phyloP scores from a whole-genome alignment of 2,888 invertebrate species.

The Drosophila emarginata region DNA sequence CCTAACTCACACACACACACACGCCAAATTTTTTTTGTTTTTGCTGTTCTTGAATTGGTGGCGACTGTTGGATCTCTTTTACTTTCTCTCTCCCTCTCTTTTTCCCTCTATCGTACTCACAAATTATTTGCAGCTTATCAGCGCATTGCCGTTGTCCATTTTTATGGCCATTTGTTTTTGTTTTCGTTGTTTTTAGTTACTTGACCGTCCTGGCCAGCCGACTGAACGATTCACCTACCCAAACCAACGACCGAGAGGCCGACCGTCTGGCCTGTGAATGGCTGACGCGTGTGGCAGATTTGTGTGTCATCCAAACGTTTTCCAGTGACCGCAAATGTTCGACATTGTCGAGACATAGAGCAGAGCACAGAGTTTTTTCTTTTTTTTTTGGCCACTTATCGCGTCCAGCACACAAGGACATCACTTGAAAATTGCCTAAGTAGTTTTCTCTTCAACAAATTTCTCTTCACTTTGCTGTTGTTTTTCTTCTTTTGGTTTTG shows the following conservation, averaged over 20 bases:
- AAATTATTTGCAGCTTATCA: constrained; percentile 79
- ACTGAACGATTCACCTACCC: constrained; percentile 1
- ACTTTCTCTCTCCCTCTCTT: not conserved
- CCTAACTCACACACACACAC: constrained; percentile 36
- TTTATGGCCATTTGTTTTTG: constrained; percentile 74
- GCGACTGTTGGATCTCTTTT: constrained; percentile 44
- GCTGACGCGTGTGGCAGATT: constrained; percentile 52
- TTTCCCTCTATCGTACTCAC: constrained; percentile 45
- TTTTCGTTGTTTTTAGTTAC: constrained; percentile 72
- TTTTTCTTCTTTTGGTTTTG: constrained; percentile 15
- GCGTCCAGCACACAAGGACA: constrained; percentile 61
- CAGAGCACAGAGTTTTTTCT: too few relatives aligned
- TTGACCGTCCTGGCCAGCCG: constrained; percentile 24
- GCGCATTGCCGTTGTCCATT: constrained; percentile 76
- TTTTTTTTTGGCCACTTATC: constrained; percentile 57
- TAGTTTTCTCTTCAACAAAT: constrained; percentile 53
- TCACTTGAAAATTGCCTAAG: constrained; percentile 79
- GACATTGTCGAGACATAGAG: constrained; percentile 25
- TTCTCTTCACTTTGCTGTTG: constrained; percentile 16
- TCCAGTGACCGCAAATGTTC: constrained; percentile 52
- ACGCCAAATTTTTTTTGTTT: constrained; percentile 34
- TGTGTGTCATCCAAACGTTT: constrained; percentile 17
- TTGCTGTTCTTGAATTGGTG: constrained; percentile 51
- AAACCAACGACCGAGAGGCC: constrained; percentile 12
- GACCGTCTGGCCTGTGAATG: constrained; percentile 27